These are phyloP conservation scores for Dicerorhinus sumatrensis DNA, from an alignment of 2,113 vertebrate genomes.

Conservation along the genomic window DNA sequence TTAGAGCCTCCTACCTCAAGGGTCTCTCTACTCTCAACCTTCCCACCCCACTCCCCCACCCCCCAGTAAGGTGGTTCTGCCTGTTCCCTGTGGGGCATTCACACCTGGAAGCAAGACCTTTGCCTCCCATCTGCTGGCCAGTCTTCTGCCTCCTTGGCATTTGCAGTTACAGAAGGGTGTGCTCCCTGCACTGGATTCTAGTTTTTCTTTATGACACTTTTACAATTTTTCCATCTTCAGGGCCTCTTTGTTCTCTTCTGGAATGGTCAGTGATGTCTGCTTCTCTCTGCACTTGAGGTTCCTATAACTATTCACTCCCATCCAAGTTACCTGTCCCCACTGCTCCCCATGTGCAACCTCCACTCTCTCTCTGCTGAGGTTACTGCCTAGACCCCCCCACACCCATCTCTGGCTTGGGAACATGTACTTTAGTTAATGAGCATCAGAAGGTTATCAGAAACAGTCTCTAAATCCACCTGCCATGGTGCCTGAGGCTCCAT, in stretches of 20 bases:
- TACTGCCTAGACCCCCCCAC: not conserved
- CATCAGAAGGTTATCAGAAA: not conserved
- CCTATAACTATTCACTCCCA: not conserved
- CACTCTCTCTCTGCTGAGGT: not conserved
- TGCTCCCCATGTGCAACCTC: not conserved
- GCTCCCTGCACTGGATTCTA: not conserved
- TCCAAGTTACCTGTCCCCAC: too few species aligned
- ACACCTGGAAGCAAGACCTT: not conserved
- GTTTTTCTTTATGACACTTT: not conserved
- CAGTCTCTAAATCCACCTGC: not conserved
- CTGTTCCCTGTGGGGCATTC: not conserved
- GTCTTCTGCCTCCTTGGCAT: not conserved
- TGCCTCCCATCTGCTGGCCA: not conserved
- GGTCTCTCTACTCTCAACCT: not conserved
- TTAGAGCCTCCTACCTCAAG: too few species aligned
- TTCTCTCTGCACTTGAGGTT: not conserved
- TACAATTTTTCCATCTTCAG: not conserved
- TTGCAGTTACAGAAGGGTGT: not conserved
- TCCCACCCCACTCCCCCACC: not conserved
- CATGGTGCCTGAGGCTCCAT: not conserved
- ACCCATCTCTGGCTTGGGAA: not conserved
- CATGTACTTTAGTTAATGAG: not conserved
- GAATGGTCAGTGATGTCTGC: not conserved
- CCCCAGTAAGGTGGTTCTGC: not conserved
- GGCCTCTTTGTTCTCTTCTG: not conserved